phyloP scores from a whole-genome alignment of 2,113 vertebrate genomes.

The Panthera tigris region DNA sequence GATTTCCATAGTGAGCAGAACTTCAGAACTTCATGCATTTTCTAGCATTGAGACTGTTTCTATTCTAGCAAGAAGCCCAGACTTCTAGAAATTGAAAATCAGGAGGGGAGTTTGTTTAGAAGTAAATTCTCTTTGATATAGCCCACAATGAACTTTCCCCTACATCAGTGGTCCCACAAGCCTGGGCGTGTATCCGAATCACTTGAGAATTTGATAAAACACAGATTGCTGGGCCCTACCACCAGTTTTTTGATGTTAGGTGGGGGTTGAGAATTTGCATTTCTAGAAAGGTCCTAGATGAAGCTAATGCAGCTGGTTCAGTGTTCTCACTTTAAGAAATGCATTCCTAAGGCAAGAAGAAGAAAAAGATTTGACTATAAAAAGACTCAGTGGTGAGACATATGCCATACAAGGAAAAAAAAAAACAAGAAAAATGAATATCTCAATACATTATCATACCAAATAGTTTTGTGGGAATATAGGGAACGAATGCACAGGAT shows the following conservation, averaged over 20 bases:
- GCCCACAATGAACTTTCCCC: background rate
- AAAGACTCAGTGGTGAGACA: background rate
- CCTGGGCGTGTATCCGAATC: background rate
- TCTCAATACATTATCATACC: background rate
- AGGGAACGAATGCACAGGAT: background rate
- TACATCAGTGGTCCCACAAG: background rate
- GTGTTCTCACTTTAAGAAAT: background rate
- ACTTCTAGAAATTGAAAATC: background rate
- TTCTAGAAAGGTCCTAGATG: background rate
- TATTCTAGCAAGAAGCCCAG: background rate
- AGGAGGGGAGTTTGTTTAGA: background rate
- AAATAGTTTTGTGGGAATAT: background rate
- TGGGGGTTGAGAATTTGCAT: background rate
- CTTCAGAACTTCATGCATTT: background rate
- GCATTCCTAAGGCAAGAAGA: background rate
- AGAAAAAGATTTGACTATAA: background rate
- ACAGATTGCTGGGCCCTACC: background rate
- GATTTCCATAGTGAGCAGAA: background rate
- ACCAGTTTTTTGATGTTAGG: background rate
- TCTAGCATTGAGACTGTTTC: background rate
- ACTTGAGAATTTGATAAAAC: background rate
- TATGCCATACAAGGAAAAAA: background rate
- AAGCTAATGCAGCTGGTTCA: background rate
- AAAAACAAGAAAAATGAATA: background rate
- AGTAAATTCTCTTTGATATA: background rate